These are phyloP conservation scores for Synanthedon vespiformis DNA, from an alignment of 2,888 invertebrate genomes.

Conservation along the genomic window DNA sequence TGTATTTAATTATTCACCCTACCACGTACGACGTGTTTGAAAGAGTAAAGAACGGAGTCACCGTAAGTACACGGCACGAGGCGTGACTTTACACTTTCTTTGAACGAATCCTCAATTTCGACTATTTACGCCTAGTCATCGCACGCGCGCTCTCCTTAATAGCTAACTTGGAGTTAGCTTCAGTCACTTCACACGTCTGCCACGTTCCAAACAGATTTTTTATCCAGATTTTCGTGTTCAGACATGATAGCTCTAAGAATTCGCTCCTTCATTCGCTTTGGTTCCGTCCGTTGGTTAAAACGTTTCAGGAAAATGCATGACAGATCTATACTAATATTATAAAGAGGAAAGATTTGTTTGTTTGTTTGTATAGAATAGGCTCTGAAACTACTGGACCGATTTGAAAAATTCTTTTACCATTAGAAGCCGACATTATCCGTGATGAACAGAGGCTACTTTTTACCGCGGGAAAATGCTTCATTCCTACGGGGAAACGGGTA, in stretches of 20 bases:
- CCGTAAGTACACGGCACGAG: conserved; percentile 17
- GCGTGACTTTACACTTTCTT: conserved; percentile 33
- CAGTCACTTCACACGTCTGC: conserved; percentile 33
- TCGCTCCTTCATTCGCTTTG: conserved; percentile 21
- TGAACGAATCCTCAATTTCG: conserved; percentile 37
- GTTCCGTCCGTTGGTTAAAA: conserved; percentile 17
- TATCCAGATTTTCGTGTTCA: conserved; percentile 35
- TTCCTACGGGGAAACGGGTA: too few relatives aligned
- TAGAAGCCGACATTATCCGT: too few relatives aligned
- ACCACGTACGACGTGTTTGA: conserved; percentile 10
- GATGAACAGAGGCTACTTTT: too few relatives aligned
- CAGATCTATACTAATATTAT: too few relatives aligned
- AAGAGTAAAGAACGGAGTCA: conserved; percentile 7
- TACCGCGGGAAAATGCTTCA: too few relatives aligned
- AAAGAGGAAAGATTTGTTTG: too few relatives aligned
- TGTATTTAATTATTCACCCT: neutral
- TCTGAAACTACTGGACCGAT: too few relatives aligned
- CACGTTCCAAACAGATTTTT: conserved; percentile 41
- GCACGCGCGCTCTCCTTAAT: conserved; percentile 30
- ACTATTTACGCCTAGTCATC: conserved; percentile 40
- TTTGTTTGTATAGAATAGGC: too few relatives aligned
- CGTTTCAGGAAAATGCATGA: neutral
- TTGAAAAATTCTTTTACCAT: too few relatives aligned
- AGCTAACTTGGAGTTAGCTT: conserved; percentile 20
- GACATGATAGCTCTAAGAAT: conserved; percentile 32